phyloP scores from a whole-genome alignment of 2,113 vertebrate genomes.

The Eira barbara region DNA sequence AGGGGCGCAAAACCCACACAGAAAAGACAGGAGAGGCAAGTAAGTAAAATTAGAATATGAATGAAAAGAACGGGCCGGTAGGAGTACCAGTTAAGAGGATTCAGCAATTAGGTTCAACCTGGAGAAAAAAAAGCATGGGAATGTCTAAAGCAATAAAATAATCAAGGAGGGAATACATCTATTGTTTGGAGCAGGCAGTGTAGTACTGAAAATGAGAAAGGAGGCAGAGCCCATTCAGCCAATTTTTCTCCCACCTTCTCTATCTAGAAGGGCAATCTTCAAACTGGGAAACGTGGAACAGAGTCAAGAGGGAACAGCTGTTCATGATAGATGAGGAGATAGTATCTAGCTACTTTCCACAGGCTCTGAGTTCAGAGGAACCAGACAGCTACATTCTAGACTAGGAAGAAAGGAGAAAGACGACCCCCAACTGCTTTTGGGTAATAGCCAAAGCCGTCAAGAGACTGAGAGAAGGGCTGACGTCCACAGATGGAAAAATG shows the following conservation, averaged over 20 bases:
- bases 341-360: not conserved
- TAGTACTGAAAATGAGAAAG: not conserved
- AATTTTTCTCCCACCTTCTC: constrained; percentile 11
- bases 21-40: not conserved
- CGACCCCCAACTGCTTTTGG: not conserved
- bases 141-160: not conserved
- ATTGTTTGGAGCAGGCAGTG: not conserved
- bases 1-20: not conserved
- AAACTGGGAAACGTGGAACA: constrained; percentile 50
- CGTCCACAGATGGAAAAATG: not conserved
- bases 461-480: not conserved
- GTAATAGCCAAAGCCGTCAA: not conserved
- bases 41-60: not conserved
- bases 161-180: not conserved
- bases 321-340: constrained; percentile 8
- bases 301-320: constrained; percentile 33
- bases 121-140: not conserved
- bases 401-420: constrained; percentile 8
- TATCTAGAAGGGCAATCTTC: constrained; percentile 46
- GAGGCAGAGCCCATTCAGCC: not conserved
- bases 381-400: not conserved
- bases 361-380: constrained; percentile 26
- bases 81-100: not conserved
- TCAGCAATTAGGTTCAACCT: not conserved
- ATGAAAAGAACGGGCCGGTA: not conserved